These are phyloP conservation scores for Tichodroma muraria DNA, from an alignment of 2,113 vertebrate genomes.

Conservation along the genomic window DNA sequence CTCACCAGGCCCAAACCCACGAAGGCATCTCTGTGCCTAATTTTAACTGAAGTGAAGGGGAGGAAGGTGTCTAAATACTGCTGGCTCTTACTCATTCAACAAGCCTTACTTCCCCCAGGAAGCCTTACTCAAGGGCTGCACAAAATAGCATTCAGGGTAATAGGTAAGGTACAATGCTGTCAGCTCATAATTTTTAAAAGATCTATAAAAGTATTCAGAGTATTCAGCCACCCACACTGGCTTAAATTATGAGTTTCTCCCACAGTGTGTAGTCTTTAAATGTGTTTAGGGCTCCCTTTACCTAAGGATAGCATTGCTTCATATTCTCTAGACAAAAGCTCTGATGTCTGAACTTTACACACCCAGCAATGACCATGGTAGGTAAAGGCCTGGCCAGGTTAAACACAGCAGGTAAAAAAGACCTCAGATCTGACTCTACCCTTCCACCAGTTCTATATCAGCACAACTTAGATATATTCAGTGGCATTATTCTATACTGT, in stretches of 20 bases:
- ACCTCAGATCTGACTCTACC: not conserved
- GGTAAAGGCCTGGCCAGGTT: not conserved
- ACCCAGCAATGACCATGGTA: not conserved
- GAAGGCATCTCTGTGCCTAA: not conserved
- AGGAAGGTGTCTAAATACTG: not conserved
- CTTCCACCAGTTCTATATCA: not conserved
- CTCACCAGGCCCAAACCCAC: not conserved
- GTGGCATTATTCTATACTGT: not conserved
- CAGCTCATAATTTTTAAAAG: slow-evolving; percentile 1
- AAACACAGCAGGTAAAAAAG: not conserved
- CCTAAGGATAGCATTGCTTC: not conserved
- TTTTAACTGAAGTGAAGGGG: slow-evolving; percentile 33
- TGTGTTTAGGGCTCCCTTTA: not conserved
- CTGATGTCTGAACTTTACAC: not conserved
- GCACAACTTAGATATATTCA: not conserved
- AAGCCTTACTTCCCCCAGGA: not conserved
- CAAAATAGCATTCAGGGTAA: not conserved
- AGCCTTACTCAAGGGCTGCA: not conserved
- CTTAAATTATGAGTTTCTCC: not conserved
- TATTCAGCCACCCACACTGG: not conserved
- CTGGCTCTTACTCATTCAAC: not conserved
- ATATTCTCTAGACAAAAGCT: not conserved
- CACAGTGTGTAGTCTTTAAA: not conserved
- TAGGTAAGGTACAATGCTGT: not conserved
- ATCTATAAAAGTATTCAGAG: not conserved